Base-by-base conservation (phyloP, 1,140 invertebrate species). In the honey bee (Apis mellifera) region DNA sequence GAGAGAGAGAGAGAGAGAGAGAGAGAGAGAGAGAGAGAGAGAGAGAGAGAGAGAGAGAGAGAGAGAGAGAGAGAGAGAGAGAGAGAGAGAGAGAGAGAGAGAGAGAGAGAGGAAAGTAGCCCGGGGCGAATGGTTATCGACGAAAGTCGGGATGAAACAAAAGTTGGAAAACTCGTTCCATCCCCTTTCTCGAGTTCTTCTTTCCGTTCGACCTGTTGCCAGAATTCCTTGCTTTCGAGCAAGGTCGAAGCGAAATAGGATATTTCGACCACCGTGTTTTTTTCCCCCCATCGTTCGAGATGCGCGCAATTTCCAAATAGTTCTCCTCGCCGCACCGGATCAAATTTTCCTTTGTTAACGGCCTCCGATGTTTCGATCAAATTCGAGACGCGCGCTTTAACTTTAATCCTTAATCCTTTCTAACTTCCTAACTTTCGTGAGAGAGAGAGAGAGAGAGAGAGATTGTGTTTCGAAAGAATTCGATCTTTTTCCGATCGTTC, bases 81-180 rank as follows among this genome's bases (percentile, higher is more conserved):
- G 62, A 17, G 26, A 9, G 52, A 3, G 50, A 57, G 42, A 62
- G 74, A 19, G 54, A 23, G 17, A 59, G n/a, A 81, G 12, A 17
- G 55, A 52, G n/a, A 9, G 11, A 23, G 19, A 21, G 50, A 60
- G 21, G 15, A 54, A 81, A 73, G 83, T 75, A 57, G 70, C 84
- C 54, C n/a, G n/a, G 32, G 32, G 52, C 23, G 9, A 7, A 7
- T 42, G 48, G 76, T 78, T 77, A 66, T 66, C 76, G 76, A 57
- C 26, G 54, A 59, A 78, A 78, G 76, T 78, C 65, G 65, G 32
- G 9, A 64, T 64, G 69, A 72, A 62, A 76, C 50, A 73, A 82
- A 86, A 86, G 72, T 86, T 60, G 21, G 77, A 50, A 77, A 85
- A 74, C 84, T 85, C 52, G 75, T 71, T 76, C 2, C 32, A 32